phyloP scores from a whole-genome alignment of 2,113 vertebrate species.

The Tragelaphus buxtoni region DNA sequence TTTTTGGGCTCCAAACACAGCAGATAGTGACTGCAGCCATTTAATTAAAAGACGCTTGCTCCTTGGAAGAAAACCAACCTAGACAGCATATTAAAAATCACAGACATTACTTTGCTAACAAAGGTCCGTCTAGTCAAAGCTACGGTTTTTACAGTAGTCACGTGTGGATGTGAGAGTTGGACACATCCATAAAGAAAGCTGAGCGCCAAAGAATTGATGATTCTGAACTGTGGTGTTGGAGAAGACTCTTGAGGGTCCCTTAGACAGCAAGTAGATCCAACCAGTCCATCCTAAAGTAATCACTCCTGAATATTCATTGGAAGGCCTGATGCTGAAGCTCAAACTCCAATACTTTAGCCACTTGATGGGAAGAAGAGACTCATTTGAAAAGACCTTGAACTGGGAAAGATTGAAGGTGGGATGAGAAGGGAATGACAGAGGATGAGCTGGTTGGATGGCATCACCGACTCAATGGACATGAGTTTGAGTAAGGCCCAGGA shows the following conservation, averaged over 20 bases:
- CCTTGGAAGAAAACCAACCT: background rate
- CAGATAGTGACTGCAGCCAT: background rate
- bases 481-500: background rate
- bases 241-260: background rate
- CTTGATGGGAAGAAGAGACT: background rate
- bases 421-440: background rate
- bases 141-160: background rate
- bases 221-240: background rate
- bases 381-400: background rate
- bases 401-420: background rate
- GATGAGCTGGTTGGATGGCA: background rate
- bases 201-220: background rate
- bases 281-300: background rate
- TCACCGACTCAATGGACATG: background rate
- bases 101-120: background rate
- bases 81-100: background rate
- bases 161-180: background rate
- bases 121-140: background rate
- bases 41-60: background rate
- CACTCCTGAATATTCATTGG: background rate
- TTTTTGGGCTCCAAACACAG: fast-evolving
- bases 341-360: background rate
- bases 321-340: background rate
- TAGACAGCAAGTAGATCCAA: background rate
- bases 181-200: background rate